Evolutionary conservation across 2,888 invertebrate species (phyloP).

Genomic region (Phasia obesa): DNA sequence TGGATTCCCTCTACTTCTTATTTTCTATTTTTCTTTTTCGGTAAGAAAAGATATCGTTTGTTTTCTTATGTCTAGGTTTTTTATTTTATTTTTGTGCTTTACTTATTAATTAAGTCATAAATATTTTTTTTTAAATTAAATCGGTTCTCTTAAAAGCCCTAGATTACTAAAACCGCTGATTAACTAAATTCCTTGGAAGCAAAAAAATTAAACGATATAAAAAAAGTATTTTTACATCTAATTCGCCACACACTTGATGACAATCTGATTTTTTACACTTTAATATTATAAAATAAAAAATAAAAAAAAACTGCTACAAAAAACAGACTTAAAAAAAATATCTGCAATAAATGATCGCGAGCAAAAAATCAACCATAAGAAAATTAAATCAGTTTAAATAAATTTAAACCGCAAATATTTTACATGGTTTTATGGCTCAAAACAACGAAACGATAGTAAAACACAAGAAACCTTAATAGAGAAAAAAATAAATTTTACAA

Average conservation of each 20-base stretch:
- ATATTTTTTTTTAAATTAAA: background rate
- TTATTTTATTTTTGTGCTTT: too few relatives aligned
- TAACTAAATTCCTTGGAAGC: conserved; percentile 2
- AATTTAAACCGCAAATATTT: conserved; percentile 67
- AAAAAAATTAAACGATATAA: conserved; percentile 42
- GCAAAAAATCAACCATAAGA: conserved; percentile 37
- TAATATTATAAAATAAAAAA: conserved; percentile 1
- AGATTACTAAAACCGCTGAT: background rate
- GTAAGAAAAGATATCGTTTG: too few relatives aligned
- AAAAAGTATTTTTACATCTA: conserved; percentile 48
- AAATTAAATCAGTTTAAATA: conserved; percentile 62
- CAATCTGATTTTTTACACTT: conserved; percentile 59
- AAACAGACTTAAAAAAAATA: conserved; percentile 22
- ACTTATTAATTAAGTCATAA: conserved; percentile 41
- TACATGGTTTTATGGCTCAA: conserved; percentile 63
- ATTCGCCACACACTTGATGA: conserved; percentile 47
- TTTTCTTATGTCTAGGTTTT: too few relatives aligned
- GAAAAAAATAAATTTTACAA: background rate
- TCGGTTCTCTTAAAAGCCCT: background rate
- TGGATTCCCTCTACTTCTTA: too few relatives aligned
- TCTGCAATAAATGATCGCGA: conserved; percentile 21
- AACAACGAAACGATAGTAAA: background rate
- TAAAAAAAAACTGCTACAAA: background rate
- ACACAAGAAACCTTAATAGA: background rate
- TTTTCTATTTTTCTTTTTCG: too few relatives aligned